phyloP scores from a whole-genome alignment of 2,113 vertebrate genomes.

The Globicephala melas region DNA sequence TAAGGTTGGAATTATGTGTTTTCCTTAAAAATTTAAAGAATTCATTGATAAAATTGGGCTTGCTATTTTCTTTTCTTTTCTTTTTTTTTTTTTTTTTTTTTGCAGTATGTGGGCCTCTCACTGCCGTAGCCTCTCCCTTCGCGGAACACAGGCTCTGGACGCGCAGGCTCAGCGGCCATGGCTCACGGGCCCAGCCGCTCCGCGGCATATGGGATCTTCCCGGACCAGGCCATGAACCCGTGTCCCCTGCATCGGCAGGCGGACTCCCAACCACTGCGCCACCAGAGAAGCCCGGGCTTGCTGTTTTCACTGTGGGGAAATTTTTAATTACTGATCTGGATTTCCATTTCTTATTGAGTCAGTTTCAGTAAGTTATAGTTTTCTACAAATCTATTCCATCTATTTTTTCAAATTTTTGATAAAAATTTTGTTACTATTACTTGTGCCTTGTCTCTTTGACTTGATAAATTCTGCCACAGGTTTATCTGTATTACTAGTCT shows the following conservation, averaged over 20 bases:
- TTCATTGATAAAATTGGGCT: not conserved
- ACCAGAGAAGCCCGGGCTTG: not conserved
- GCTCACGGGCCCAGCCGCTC: too few relatives aligned
- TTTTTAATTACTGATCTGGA: not conserved
- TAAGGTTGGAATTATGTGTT: not conserved
- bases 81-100: too few relatives aligned
- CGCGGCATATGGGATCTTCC: too few relatives aligned
- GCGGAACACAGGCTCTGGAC: too few relatives aligned
- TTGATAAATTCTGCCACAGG: not conserved
- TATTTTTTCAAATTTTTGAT: not conserved
- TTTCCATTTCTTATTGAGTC: not conserved
- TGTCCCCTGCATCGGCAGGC: too few relatives aligned
- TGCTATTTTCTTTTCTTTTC: not conserved
- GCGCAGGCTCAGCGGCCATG: too few relatives aligned
- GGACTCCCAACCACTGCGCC: too few relatives aligned
- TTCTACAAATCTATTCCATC: not conserved
- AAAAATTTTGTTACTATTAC: not conserved
- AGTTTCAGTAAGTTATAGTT: not conserved
- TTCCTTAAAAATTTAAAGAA: constrained; percentile 12
- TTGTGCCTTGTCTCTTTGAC: not conserved
- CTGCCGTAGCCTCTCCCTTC: too few relatives aligned
- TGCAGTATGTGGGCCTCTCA: too few relatives aligned
- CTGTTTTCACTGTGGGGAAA: not conserved
- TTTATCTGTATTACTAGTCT: not conserved
- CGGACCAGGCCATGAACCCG: too few relatives aligned